Conservation (phyloP, 2,797 vertebrate genomes). For the Centropyge bicolor region DNA sequence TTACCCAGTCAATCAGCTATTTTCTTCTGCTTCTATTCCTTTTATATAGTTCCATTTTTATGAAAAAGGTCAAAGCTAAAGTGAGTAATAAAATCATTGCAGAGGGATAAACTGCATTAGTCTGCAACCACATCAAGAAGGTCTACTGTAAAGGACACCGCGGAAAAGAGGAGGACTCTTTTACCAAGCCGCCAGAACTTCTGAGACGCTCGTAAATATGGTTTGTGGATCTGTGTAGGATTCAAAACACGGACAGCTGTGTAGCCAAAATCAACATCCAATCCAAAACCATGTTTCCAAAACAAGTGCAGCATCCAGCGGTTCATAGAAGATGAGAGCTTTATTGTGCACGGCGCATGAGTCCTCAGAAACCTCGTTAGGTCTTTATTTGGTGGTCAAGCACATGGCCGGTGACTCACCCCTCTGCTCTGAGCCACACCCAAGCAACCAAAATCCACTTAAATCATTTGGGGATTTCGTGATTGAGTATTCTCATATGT, state of each 20-base stretch:
- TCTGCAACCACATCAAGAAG: slow-evolving; percentile 30
- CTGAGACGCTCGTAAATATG: slow-evolving; percentile 28
- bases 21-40: background rate
- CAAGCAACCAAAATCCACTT: slow-evolving; percentile 60
- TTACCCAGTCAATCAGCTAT: background rate
- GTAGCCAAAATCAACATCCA: slow-evolving; percentile 42
- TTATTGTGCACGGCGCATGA: slow-evolving; percentile 29
- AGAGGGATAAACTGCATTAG: slow-evolving; percentile 8
- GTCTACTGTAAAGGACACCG: slow-evolving; percentile 3
- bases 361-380: slow-evolving; percentile 41
- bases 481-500: slow-evolving; percentile 34
- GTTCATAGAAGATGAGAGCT: slow-evolving; percentile 10
- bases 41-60: slow-evolving; percentile 6
- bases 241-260: slow-evolving; percentile 41
- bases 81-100: slow-evolving; percentile 9
- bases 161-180: slow-evolving; percentile 9
- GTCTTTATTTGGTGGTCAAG: slow-evolving; percentile 63
- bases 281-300: background rate
- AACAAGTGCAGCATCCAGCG: slow-evolving; percentile 8
- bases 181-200: slow-evolving; percentile 14
- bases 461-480: slow-evolving; percentile 47
- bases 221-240: slow-evolving; percentile 45
- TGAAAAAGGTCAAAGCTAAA: slow-evolving; percentile 13
- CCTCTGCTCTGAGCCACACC: slow-evolving; percentile 58
- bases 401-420: slow-evolving; percentile 67